Conservation (phyloP, 2,113 vertebrate species). For the Chamaea fasciata region DNA sequence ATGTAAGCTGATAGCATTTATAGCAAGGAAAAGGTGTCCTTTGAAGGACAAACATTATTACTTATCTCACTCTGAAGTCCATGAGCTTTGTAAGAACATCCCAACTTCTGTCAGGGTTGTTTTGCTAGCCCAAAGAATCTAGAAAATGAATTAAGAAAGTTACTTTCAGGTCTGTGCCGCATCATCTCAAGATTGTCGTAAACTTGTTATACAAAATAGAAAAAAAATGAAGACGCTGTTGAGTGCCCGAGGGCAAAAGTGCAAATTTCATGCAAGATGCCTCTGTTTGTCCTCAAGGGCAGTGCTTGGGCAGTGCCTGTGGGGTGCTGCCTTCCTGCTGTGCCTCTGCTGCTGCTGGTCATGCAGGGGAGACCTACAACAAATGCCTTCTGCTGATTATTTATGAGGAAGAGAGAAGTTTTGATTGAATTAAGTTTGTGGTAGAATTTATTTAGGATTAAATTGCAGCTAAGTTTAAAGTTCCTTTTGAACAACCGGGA, state of each 20-base stretch:
- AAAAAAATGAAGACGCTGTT: neutral
- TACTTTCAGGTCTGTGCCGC: neutral
- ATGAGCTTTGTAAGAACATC: neutral
- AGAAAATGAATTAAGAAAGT: neutral
- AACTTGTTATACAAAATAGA: neutral
- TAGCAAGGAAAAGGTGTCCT: neutral
- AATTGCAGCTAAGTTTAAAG: neutral
- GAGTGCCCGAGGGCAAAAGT: neutral
- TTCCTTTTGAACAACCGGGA: neutral
- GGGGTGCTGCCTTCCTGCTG: neutral
- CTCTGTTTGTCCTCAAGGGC: neutral
- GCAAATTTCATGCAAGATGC: neutral
- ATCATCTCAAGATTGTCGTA: neutral
- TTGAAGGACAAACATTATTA: neutral
- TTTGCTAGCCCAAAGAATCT: neutral
- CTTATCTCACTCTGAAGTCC: neutral
- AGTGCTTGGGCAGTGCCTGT: neutral
- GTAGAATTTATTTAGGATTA: neutral
- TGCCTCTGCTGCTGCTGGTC: neutral
- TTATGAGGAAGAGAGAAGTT: neutral
- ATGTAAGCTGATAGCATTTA: neutral
- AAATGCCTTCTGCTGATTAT: neutral
- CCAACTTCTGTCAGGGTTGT: neutral
- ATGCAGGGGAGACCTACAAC: neutral
- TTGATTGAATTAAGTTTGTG: neutral